Percentiles rank a stretch among this genome's conserved stretches.
Evolutionary conservation across 2,113 vertebrate species (phyloP).

Genomic region (Sinocyclocheilus grahami): DNA sequence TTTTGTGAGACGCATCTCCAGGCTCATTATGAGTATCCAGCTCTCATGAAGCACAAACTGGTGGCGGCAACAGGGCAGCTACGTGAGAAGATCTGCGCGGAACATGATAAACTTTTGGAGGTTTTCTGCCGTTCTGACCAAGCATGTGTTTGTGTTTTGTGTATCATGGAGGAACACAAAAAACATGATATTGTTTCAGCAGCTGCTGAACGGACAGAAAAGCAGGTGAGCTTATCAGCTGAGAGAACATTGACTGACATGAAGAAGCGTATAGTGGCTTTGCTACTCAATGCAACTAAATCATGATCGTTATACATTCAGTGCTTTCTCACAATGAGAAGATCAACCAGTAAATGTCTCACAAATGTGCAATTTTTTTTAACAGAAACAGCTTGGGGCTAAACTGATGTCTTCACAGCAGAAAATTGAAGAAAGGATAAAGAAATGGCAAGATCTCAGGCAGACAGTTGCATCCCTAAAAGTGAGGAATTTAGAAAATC

Average conservation of each 20-base stretch:
- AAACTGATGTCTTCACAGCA: constrained; percentile 74
- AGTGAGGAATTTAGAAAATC: constrained; percentile 55
- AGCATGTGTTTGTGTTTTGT: constrained; percentile 76
- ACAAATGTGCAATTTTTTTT: neutral
- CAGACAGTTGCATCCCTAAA: constrained; percentile 73
- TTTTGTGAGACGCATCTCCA: constrained; percentile 93
- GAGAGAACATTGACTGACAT: neutral
- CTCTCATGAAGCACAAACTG: constrained; percentile 93
- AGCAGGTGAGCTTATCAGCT: constrained; percentile 68
- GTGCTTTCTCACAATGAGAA: neutral
- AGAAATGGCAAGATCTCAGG: constrained; percentile 76
- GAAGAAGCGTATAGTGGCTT: neutral
- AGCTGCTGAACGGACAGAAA: constrained; percentile 77
- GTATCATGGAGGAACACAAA: constrained; percentile 81
- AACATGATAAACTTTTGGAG: constrained; percentile 79
- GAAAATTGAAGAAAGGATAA: constrained; percentile 75
- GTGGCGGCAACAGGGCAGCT: constrained; percentile 81
- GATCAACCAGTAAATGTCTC: neutral
- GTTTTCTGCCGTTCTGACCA: constrained; percentile 78
- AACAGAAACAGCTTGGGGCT: constrained; percentile 73
- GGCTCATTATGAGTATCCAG: constrained; percentile 90
- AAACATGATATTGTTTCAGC: constrained; percentile 76
- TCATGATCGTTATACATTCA: neutral
- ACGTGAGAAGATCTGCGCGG: constrained; percentile 77
- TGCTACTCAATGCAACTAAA: neutral